These are phyloP conservation scores for Mycteria americana DNA, from an alignment of 2,797 vertebrate genomes.

Conservation along the genomic window DNA sequence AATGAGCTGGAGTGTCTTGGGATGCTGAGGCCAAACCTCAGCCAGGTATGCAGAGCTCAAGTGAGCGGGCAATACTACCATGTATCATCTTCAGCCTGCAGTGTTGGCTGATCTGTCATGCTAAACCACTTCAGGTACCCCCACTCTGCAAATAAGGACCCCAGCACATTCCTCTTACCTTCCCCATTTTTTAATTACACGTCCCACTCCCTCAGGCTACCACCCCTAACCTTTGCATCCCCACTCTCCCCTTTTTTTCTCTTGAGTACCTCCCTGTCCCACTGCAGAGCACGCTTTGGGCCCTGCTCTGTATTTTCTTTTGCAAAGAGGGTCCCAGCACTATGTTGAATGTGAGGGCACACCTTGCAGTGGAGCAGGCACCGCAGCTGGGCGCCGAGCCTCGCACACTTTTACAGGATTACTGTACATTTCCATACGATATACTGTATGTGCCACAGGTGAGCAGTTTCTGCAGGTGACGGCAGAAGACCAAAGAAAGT, in stretches of 20 bases:
- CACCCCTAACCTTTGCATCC: background rate
- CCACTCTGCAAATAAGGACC: background rate
- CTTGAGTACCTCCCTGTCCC: background rate
- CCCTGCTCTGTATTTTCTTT: background rate
- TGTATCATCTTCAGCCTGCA: background rate
- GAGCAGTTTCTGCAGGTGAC: background rate
- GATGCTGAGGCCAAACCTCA: background rate
- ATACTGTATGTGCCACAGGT: background rate
- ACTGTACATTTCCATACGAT: background rate
- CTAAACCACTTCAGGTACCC: background rate
- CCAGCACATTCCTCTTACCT: background rate
- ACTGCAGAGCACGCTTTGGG: background rate
- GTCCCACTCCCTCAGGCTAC: background rate
- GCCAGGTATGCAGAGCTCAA: background rate
- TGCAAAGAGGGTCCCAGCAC: background rate
- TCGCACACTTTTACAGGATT: background rate
- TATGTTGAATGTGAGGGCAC: background rate
- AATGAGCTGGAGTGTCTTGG: background rate
- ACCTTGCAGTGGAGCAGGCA: background rate
- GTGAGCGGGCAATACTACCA: background rate
- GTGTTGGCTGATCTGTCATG: fast-evolving
- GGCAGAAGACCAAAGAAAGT: background rate
- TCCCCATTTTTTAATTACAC: background rate
- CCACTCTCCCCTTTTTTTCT: background rate
- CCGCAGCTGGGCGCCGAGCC: fast-evolving